A percentile compares a stretch with the other conserved stretches of the same genome.
Conservation (phyloP, 30 jellyfish, hydroid and myxozoan species). For the Morbakka virulenta region DNA sequence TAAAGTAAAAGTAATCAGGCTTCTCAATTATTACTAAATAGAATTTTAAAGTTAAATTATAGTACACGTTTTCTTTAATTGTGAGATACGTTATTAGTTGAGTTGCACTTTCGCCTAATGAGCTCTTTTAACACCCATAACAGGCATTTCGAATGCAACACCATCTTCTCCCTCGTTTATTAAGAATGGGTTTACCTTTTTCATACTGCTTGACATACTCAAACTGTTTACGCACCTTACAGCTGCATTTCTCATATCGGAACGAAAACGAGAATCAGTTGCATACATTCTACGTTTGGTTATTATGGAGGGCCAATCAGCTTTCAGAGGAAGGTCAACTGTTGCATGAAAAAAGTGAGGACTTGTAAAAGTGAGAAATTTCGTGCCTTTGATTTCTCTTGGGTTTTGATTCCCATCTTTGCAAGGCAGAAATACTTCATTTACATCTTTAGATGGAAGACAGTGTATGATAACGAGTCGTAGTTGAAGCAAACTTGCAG, state of each 20-base stretch:
- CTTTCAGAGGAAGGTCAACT: constrained; percentile 58
- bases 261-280: constrained; percentile 78
- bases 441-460: constrained; percentile 60
- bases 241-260: constrained; percentile 84
- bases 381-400: constrained; percentile 18
- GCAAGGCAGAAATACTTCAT: constrained; percentile 70
- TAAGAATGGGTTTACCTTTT: background rate
- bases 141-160: constrained; percentile 76
- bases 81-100: no score
- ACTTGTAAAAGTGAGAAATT: constrained; percentile 67
- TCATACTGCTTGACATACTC: constrained; percentile 29
- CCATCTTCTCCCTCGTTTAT: constrained; percentile 52
- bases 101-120: no score
- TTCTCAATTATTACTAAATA: no score
- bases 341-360: constrained; percentile 87
- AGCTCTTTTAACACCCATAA: constrained; percentile 80
- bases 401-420: background rate
- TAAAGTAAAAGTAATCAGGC: no score
- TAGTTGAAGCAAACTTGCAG: constrained; percentile 55
- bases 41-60: no score
- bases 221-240: constrained; percentile 68
- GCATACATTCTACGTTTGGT: constrained; percentile 80
- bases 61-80: no score
- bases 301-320: constrained; percentile 88
- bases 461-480: constrained; percentile 77